Evolutionary conservation across 2,888 invertebrate species (phyloP), one percentile per base, ranked within the genome.

Genomic region (Capitulum mitella): DNA sequence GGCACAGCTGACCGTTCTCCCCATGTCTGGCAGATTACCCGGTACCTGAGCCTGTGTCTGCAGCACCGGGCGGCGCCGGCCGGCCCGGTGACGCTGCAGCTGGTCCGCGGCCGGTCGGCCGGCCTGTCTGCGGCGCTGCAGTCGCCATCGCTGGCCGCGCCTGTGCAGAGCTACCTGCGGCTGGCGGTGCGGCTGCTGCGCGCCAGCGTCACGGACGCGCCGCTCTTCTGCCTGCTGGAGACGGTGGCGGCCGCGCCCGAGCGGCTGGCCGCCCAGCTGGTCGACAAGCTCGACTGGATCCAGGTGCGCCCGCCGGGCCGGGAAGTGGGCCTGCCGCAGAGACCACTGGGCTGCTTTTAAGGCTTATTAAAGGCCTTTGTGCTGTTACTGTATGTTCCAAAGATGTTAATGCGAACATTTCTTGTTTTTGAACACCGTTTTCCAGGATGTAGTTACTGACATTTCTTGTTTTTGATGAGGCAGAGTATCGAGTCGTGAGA

Each of bases 201-300:
- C 34, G 78, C 80, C 77, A 91, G 91, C 14, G 92, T 92, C 82
- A 93, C 93, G 85, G 92, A 70, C 86, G 87, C 91, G 0, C 85
- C 95, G 78, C 90, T 91, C 79, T 93, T 93, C 82, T 88, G 70
- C 12, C 70, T 96, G 84, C 87, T 94, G 82, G 95, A 96, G 86
- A 88, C 94, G 37, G 88, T 95, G n/a, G 94, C 94, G 64, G 92
- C 93, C 80, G 90, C 92, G 19, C 92, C 94, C 0, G 89, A 91
- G 37, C 86, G 89, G 79, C 88, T 94, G 83, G 89, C 91, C 0
- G 84, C 88, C 51, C 88, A 90, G 81, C 90, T 93, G 84, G 86
- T 89, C 3, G 89, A 87, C 51, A 89, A 92, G 32, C 84, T 91
- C 26, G 88, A 89, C 10, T 92, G 92, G 89, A 84, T 93, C 61